Conservation (phyloP, 1,140 invertebrate genomes). For the Rhysida immarginata region DNA sequence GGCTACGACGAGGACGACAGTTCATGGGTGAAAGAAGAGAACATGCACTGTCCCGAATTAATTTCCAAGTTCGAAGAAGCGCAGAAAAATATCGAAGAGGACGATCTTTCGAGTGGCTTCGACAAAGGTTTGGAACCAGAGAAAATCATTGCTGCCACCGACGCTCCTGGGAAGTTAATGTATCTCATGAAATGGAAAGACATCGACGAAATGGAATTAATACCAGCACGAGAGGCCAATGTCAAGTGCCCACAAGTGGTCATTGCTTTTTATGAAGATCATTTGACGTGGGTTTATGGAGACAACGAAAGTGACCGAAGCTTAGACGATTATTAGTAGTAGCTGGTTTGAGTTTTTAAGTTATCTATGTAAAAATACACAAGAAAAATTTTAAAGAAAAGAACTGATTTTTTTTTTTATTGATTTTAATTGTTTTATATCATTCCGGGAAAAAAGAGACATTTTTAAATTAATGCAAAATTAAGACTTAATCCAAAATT, state of each 20-base stretch:
- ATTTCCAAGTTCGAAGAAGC: constrained; percentile 78
- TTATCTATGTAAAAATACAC: too few species aligned
- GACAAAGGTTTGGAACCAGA: constrained; percentile 34
- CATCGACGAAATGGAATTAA: constrained; percentile 38
- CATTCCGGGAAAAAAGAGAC: too few species aligned
- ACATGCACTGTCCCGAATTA: constrained; percentile 81
- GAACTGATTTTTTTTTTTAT: too few species aligned
- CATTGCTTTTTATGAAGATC: constrained; percentile 38
- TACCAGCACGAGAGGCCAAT: constrained; percentile 35
- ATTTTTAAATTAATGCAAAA: too few species aligned
- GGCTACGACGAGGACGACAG: constrained; percentile 48
- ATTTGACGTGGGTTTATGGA: constrained; percentile 36
- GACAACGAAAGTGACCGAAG: too few species aligned
- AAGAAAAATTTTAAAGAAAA: too few species aligned
- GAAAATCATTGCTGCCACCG: constrained; percentile 37
- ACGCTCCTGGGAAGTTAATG: constrained; percentile 36
- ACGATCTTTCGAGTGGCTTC: constrained; percentile 31
- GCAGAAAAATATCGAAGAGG: constrained; percentile 30
- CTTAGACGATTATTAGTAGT: too few species aligned
- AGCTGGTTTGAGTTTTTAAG: too few species aligned
- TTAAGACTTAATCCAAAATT: too few species aligned
- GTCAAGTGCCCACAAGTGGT: constrained; percentile 36
- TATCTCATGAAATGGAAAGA: constrained; percentile 42
- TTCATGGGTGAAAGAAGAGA: constrained; percentile 67
- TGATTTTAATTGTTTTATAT: too few species aligned